Evolutionary conservation across 2,113 vertebrate species (phyloP).

Genomic region (Amazona vittata): DNA sequence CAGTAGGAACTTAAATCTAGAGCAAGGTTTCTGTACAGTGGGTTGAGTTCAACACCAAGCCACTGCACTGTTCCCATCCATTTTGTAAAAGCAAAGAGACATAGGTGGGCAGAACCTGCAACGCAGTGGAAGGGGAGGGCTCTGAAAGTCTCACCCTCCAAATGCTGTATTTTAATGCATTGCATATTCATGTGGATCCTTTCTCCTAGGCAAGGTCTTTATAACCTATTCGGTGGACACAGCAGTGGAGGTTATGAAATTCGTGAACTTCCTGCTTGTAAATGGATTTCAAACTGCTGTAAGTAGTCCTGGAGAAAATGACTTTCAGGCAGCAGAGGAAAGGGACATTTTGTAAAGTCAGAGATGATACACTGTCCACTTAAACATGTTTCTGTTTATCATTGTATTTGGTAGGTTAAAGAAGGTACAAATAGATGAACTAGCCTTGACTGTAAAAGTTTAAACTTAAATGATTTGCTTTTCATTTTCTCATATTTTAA

Average conservation of each 20-base stretch:
- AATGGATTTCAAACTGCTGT: slow-evolving; percentile 85
- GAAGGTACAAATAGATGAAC: background rate
- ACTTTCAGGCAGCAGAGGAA: background rate
- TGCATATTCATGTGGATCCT: slow-evolving; percentile 6
- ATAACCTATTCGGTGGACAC: slow-evolving; percentile 83
- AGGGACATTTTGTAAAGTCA: background rate
- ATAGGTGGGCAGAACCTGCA: background rate
- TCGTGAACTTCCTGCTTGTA: slow-evolving; percentile 79
- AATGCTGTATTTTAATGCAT: background rate
- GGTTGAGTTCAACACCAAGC: background rate
- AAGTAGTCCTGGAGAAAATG: slow-evolving; percentile 57
- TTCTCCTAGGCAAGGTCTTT: slow-evolving; percentile 81
- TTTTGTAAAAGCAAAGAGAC: background rate
- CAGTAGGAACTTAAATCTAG: background rate
- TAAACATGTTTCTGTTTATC: background rate
- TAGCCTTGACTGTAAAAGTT: background rate
- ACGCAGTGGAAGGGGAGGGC: background rate
- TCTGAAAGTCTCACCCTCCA: background rate
- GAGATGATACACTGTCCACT: background rate
- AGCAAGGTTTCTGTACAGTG: background rate
- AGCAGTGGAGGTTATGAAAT: slow-evolving; percentile 78
- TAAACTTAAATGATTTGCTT: background rate
- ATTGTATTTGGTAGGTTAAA: background rate
- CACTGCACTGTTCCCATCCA: background rate
- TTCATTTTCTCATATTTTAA: background rate